These are phyloP conservation scores for Metaphire vulgaris DNA, from an alignment of 1,140 invertebrate genomes.

Conservation along the genomic window DNA sequence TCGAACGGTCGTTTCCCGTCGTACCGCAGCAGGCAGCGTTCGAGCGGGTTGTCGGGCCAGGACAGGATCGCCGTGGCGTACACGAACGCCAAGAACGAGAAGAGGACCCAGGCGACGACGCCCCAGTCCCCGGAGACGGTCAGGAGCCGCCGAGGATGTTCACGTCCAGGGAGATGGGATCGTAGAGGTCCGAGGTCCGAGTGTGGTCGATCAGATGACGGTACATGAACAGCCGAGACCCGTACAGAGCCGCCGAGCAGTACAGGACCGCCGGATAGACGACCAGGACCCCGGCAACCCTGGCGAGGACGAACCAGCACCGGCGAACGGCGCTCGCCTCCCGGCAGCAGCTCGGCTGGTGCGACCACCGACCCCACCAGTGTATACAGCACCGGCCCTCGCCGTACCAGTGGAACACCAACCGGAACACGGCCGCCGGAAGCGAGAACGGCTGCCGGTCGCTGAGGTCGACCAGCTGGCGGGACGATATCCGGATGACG, in stretches of 20 bases:
- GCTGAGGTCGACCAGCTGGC: slow-evolving; percentile 29
- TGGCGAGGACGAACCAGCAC: slow-evolving; percentile 20
- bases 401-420: slow-evolving; percentile 29
- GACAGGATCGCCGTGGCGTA: slow-evolving; percentile 26
- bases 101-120: slow-evolving; percentile 22
- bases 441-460: slow-evolving; percentile 29
- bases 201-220: slow-evolving; percentile 1
- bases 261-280: slow-evolving; percentile 27
- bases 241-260: slow-evolving; percentile 22
- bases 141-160: slow-evolving; percentile 19
- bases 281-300: slow-evolving; percentile 14
- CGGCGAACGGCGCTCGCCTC: neutral
- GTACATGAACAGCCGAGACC: slow-evolving; percentile 19
- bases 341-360: slow-evolving; percentile 23
- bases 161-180: slow-evolving; percentile 19
- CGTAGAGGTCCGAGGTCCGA: neutral
- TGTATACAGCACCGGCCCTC: slow-evolving; percentile 31
- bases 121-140: slow-evolving; percentile 5
- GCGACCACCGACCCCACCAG: slow-evolving; percentile 30
- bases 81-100: slow-evolving; percentile 25
- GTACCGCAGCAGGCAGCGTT: slow-evolving; percentile 22
- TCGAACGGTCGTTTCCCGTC: slow-evolving; percentile 18
- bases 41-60: slow-evolving; percentile 25
- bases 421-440: slow-evolving; percentile 26
- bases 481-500: slow-evolving; percentile 30